A percentile compares a stretch with the other conserved stretches of the same genome.
Evolutionary conservation across 1,140 invertebrate genomes (phyloP).

Genomic region (Heliconius himera): DNA sequence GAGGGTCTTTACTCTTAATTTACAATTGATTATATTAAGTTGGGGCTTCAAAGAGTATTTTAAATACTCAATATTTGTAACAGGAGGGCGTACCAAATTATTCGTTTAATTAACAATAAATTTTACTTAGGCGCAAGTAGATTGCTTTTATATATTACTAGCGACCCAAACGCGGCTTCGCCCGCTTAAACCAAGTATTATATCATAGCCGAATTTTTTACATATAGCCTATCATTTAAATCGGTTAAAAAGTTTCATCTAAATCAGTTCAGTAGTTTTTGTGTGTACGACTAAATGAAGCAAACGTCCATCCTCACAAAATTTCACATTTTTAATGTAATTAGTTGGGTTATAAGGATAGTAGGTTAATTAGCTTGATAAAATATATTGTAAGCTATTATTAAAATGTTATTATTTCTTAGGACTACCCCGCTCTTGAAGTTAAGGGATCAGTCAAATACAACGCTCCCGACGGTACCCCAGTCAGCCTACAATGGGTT

Average conservation of each 20-base stretch:
- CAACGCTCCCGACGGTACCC: constrained; percentile 80
- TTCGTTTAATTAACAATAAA: constrained; percentile 25
- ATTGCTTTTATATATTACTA: neutral
- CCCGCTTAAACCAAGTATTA: too few relatives aligned
- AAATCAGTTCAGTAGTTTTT: too few relatives aligned
- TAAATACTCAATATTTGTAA: constrained; percentile 17
- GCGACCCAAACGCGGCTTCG: too few relatives aligned
- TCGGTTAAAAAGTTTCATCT: too few relatives aligned
- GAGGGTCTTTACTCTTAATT: constrained; percentile 18
- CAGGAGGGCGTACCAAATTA: constrained; percentile 17
- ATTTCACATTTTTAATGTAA: neutral
- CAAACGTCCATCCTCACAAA: too few relatives aligned
- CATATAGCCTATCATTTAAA: too few relatives aligned
- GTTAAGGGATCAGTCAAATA: constrained; percentile 80
- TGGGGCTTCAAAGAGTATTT: constrained; percentile 30
- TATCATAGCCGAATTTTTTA: too few relatives aligned
- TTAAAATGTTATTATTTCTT: neutral
- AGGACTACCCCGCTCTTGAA: constrained; percentile 58
- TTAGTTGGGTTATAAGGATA: neutral
- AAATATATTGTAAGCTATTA: neutral
- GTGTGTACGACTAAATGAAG: too few relatives aligned
- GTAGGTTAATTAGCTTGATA: neutral
- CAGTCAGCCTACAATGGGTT: constrained; percentile 75
- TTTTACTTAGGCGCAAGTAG: neutral
- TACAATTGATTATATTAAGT: constrained; percentile 35